These are phyloP conservation scores for Macrobrachium rosenbergii DNA, from an alignment of 1,140 invertebrate genomes.

Conservation along the genomic window DNA sequence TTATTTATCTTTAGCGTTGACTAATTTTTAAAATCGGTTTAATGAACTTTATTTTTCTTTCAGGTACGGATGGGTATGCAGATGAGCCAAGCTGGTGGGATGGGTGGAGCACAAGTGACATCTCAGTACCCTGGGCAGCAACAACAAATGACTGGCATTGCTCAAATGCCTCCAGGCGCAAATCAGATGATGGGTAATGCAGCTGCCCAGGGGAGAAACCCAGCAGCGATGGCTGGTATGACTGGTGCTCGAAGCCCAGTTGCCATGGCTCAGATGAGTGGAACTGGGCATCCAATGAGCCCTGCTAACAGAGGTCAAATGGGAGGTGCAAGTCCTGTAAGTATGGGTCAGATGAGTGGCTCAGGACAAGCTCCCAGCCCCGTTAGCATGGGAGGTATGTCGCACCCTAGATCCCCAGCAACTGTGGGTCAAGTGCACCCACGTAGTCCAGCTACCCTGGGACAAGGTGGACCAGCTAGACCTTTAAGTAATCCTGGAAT, in stretches of 20 bases:
- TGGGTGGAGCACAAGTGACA: conserved; percentile 64
- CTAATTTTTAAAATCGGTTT: not conserved
- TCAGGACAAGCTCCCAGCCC: conserved; percentile 63
- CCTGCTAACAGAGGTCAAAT: conserved; percentile 65
- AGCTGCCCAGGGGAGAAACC: conserved; percentile 53
- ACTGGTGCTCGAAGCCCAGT: conserved; percentile 61
- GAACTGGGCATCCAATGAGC: conserved; percentile 62
- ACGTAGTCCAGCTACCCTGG: conserved; percentile 62
- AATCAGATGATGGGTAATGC: conserved; percentile 61
- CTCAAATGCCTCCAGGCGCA: conserved; percentile 56
- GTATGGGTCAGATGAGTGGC: conserved; percentile 64
- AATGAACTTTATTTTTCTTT: conserved; percentile 10
- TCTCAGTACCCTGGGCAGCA: conserved; percentile 63
- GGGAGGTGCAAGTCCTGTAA: conserved; percentile 63
- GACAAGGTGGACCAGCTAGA: conserved; percentile 62
- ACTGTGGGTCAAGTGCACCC: conserved; percentile 62
- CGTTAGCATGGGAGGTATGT: conserved; percentile 61
- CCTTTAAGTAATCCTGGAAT: conserved; percentile 64
- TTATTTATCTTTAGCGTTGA: no score
- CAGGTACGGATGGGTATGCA: conserved; percentile 65
- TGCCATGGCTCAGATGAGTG: conserved; percentile 63
- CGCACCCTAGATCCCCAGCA: conserved; percentile 60
- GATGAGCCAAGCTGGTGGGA: conserved; percentile 65
- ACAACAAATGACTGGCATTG: conserved; percentile 58
- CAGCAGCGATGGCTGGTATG: conserved; percentile 59